Percentiles rank a stretch among this genome's conserved stretches.
These are phyloP conservation scores for Pholis gunnellus DNA, from an alignment of 2,113 vertebrate species.

Conservation along the genomic window DNA sequence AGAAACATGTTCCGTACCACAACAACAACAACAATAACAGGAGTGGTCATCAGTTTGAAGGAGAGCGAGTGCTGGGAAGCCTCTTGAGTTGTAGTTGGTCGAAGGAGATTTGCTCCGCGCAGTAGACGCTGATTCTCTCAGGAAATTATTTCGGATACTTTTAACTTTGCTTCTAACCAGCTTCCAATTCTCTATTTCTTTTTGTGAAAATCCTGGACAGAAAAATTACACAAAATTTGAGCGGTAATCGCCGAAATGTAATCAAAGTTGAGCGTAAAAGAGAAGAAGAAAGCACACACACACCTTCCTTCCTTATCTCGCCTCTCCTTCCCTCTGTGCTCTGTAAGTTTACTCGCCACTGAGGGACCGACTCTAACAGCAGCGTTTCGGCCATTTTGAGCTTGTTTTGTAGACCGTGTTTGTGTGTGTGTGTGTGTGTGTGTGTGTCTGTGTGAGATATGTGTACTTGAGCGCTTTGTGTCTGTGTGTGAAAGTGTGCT, in stretches of 20 bases:
- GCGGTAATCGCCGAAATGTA: neutral
- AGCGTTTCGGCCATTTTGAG: constrained; percentile 79
- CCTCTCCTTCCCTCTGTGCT: constrained; percentile 23
- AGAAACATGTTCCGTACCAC: neutral
- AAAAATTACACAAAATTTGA: neutral
- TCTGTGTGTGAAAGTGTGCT: constrained; percentile 76
- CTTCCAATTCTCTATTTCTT: neutral
- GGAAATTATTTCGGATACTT: neutral
- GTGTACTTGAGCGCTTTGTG: constrained; percentile 44
- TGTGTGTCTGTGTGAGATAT: constrained; percentile 4
- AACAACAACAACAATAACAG: neutral
- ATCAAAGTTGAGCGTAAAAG: neutral
- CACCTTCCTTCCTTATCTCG: constrained; percentile 42
- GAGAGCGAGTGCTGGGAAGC: too few relatives aligned
- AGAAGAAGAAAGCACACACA: neutral
- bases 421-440: constrained; percentile 24
- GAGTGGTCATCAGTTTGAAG: neutral
- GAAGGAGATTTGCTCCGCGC: neutral
- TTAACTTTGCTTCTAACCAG: neutral
- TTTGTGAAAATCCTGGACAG: neutral
- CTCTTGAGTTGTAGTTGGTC: neutral
- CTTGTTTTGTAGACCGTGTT: constrained; percentile 46
- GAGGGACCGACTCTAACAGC: constrained; percentile 44
- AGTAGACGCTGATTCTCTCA: neutral
- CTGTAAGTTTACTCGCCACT: constrained; percentile 55